Conservation (phyloP, 2,888 invertebrate genomes). For the Troides aeacus region DNA sequence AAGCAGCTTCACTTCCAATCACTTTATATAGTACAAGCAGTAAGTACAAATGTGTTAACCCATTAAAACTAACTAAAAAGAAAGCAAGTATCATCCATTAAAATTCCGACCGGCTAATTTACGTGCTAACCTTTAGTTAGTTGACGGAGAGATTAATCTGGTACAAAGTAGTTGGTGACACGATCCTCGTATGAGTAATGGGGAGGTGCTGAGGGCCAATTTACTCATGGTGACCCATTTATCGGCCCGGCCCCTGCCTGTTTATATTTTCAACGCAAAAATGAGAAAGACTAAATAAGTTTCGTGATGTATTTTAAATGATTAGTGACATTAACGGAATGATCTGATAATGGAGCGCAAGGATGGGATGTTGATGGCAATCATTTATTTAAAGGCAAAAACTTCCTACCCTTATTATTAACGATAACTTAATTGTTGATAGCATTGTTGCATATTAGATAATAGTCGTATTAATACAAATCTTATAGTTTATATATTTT, state of each 20-base stretch:
- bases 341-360: conserved; percentile 3
- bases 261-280: conserved; percentile 13
- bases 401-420: background rate
- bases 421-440: background rate
- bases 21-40: too few species aligned
- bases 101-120: conserved; percentile 6
- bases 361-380: background rate
- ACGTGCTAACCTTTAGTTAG: background rate
- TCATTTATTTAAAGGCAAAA: background rate
- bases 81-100: background rate
- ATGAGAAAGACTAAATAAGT: conserved; percentile 6
- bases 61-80: background rate
- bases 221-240: conserved; percentile 32
- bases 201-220: conserved; percentile 20
- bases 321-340: conserved; percentile 4
- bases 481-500: too few species aligned
- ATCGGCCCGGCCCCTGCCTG: conserved; percentile 22
- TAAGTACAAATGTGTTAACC: background rate
- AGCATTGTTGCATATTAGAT: background rate
- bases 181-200: conserved; percentile 11
- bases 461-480: background rate
- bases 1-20: too few species aligned
- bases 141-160: conserved; percentile 8
- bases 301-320: conserved; percentile 16
- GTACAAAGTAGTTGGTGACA: conserved; percentile 6